phyloP scores from a whole-genome alignment of 1,140 invertebrate genomes.

The Polypedilum vanderplanki region DNA sequence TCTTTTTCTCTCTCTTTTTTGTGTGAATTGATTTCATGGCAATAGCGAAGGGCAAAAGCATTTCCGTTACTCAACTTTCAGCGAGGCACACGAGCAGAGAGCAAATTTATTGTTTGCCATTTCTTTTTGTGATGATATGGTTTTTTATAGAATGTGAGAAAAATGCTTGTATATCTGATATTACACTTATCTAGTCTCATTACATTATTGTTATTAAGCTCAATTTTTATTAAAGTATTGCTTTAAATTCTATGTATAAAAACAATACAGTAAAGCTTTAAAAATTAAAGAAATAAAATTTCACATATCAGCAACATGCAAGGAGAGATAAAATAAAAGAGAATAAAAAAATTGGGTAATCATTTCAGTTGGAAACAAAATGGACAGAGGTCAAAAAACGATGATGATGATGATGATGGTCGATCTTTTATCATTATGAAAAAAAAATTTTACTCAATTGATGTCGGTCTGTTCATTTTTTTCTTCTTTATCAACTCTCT shows the following conservation, averaged over 20 bases:
- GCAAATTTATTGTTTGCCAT: constrained; percentile 1
- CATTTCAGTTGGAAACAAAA: not conserved
- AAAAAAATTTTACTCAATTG: too few relatives aligned
- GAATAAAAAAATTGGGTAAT: not conserved
- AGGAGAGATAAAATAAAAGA: not conserved
- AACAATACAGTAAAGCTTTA: too few relatives aligned
- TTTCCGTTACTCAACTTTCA: not conserved
- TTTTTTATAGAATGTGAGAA: not conserved
- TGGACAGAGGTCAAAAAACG: too few relatives aligned
- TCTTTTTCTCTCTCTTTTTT: too few relatives aligned
- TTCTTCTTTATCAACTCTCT: too few relatives aligned
- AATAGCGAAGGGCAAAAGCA: not conserved
- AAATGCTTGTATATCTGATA: too few relatives aligned
- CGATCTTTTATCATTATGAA: constrained; percentile 8
- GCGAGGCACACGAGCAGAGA: not conserved
- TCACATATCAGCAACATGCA: not conserved
- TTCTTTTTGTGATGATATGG: constrained; percentile 7
- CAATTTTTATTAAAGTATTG: too few relatives aligned
- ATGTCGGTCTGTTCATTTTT: too few relatives aligned
- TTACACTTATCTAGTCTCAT: too few relatives aligned
- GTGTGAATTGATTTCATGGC: constrained; percentile 1
- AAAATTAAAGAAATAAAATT: too few relatives aligned
- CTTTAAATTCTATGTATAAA: too few relatives aligned
- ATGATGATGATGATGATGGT: not conserved
- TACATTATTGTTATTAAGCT: too few relatives aligned